phyloP scores from a whole-genome alignment of 2,888 invertebrate genomes.

The Leptopilina myrica region DNA sequence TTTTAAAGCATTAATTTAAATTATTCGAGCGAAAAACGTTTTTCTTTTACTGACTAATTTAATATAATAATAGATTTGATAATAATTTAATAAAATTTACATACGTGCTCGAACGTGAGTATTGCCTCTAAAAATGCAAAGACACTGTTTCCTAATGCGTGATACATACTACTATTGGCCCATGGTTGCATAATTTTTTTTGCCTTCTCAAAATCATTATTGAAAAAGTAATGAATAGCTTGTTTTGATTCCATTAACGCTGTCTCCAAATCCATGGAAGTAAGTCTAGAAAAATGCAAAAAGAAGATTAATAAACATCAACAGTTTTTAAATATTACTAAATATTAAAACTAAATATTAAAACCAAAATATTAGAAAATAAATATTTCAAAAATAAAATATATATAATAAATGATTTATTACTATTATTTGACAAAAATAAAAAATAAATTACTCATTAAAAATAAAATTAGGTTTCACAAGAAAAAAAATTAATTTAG shows the following conservation, averaged over 20 bases:
- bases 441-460: no score
- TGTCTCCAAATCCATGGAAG: constrained; percentile 81
- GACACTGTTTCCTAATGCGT: constrained; percentile 92
- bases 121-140: constrained; percentile 95
- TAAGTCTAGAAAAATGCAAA: constrained; percentile 62
- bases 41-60: no score
- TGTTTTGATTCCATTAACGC: constrained; percentile 87
- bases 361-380: no score
- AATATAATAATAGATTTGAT: no score
- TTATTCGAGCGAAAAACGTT: no score
- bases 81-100: not conserved
- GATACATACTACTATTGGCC: constrained; percentile 92
- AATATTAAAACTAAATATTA: no score
- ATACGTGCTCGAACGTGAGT: constrained; percentile 90
- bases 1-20: no score
- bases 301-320: constrained; percentile 15
- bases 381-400: no score
- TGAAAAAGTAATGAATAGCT: constrained; percentile 93
- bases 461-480: not conserved
- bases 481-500: constrained; percentile 8
- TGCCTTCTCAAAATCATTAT: constrained; percentile 92
- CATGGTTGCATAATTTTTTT: constrained; percentile 87
- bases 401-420: no score
- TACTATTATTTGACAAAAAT: no score
- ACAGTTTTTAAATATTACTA: not conserved